These are phyloP conservation scores for Triplophysa yarkandensis DNA, from an alignment of 2,797 vertebrate genomes.

Conservation along the genomic window DNA sequence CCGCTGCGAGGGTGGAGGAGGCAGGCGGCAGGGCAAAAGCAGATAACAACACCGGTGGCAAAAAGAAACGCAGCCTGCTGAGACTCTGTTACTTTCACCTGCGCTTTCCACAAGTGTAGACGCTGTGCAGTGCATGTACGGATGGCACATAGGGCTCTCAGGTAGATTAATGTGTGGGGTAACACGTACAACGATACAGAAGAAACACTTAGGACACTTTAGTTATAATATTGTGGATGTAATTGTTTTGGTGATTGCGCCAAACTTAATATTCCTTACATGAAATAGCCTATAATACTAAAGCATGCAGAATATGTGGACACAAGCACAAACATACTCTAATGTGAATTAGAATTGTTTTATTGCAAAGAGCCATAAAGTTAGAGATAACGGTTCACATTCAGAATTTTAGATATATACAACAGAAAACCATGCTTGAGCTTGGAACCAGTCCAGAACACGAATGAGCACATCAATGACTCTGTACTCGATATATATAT, in stretches of 20 bases:
- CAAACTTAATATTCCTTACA: conserved; percentile 2
- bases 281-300: conserved; percentile 16
- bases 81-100: conserved; percentile 79
- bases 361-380: conserved; percentile 43
- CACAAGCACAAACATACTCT: conserved; percentile 6
- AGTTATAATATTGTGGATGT: conserved; percentile 6
- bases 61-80: conserved; percentile 71
- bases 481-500: conserved; percentile 7
- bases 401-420: conserved; percentile 4
- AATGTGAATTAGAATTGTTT: conserved; percentile 15
- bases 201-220: not conserved
- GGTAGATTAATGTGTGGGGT: conserved; percentile 19
- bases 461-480: conserved; percentile 13
- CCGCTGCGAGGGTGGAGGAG: conserved; percentile 56
- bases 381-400: conserved; percentile 24
- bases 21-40: conserved; percentile 56
- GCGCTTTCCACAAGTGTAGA: conserved; percentile 70
- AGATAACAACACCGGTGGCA: conserved; percentile 60
- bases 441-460: conserved; percentile 33
- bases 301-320: conserved; percentile 42
- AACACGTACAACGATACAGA: not conserved
- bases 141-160: conserved; percentile 13
- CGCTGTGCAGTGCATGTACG: not conserved
- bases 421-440: conserved; percentile 18
- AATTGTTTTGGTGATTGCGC: not conserved